A percentile compares a stretch with the other conserved stretches of the same genome.
phyloP scores from a whole-genome alignment of 2,113 vertebrate species.

The Perca schrenkii region DNA sequence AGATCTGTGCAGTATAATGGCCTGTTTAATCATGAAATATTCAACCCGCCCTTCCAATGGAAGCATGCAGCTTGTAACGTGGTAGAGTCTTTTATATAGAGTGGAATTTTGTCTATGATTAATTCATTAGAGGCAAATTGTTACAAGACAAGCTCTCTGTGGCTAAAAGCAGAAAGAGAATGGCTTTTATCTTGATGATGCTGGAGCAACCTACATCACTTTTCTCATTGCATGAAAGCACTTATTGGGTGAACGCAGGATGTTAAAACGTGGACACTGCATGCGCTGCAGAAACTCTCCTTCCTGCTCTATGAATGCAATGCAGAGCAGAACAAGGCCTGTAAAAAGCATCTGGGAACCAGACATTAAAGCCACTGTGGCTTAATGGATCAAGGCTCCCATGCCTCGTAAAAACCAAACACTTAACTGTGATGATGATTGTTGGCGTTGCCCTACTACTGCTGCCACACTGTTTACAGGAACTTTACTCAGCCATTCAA shows the following conservation, averaged over 20 bases:
- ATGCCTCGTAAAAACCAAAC: conserved; percentile 64
- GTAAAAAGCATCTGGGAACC: conserved; percentile 80
- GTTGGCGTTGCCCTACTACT: conserved; percentile 29
- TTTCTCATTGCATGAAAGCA: conserved; percentile 39
- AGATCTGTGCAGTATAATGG: conserved; percentile 78
- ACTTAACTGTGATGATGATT: conserved; percentile 66
- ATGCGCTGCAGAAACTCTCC: conserved; percentile 78
- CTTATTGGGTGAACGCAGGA: conserved; percentile 73
- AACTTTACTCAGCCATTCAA: background rate
- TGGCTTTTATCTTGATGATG: conserved; percentile 39
- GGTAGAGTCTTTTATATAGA: conserved; percentile 66
- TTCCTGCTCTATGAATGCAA: conserved; percentile 76
- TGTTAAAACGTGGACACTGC: conserved; percentile 80
- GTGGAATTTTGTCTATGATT: conserved; percentile 62
- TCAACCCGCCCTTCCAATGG: conserved; percentile 68
- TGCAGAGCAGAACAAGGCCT: conserved; percentile 44
- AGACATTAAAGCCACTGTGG: conserved; percentile 69
- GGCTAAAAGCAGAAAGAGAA: conserved; percentile 38
- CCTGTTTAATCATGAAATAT: conserved; percentile 83
- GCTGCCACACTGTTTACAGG: conserved; percentile 34
- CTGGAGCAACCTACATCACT: conserved; percentile 17
- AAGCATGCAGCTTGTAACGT: conserved; percentile 63
- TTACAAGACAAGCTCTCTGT: conserved; percentile 47
- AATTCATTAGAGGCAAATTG: conserved; percentile 73
- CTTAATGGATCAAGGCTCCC: conserved; percentile 66